Conservation (phyloP, 2,113 vertebrate genomes). For the Myrmecobius fasciatus region DNA sequence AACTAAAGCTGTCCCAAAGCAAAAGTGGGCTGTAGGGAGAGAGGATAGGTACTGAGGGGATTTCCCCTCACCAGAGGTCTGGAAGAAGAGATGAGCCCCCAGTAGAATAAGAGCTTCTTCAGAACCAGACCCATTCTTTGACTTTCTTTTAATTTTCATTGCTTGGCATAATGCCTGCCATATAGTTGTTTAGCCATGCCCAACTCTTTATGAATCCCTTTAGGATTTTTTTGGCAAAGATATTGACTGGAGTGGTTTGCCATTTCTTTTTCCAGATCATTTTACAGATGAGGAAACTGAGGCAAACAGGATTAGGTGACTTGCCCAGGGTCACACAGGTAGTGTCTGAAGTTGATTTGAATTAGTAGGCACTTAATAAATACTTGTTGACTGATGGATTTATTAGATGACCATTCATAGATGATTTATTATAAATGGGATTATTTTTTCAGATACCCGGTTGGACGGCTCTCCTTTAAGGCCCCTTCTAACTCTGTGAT, state of each 20-base stretch:
- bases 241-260: neutral
- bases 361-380: neutral
- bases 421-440: neutral
- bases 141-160: too few species aligned
- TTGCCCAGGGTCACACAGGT: too few species aligned
- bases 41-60: neutral
- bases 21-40: neutral
- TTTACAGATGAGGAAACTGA: neutral
- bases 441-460: neutral
- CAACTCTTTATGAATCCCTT: too few species aligned
- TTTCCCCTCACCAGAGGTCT: neutral
- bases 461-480: neutral
- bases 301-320: neutral
- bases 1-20: neutral
- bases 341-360: neutral
- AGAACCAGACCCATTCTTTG: neutral
- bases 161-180: neutral
- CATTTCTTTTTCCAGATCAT: neutral
- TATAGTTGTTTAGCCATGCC: neutral
- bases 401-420: neutral
- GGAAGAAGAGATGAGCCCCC: neutral
- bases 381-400: neutral
- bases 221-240: neutral
- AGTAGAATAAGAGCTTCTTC: neutral
- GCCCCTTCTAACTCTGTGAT: neutral